Conservation (phyloP, 2,113 vertebrate species). For the Corythoichthys intestinalis region DNA sequence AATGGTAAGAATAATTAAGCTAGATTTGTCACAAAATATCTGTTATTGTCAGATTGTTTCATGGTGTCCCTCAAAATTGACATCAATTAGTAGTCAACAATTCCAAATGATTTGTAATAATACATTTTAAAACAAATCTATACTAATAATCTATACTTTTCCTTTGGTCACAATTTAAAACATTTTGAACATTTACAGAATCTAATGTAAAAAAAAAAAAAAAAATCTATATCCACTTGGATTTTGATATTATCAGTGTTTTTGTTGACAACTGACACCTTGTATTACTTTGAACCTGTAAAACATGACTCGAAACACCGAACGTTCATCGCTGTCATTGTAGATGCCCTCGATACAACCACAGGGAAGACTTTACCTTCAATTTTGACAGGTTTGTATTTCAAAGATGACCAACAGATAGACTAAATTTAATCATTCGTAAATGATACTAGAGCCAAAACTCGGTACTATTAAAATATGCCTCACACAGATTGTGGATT, state of each 20-base stretch:
- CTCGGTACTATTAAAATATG: too few species aligned
- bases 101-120: too few species aligned
- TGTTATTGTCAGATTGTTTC: neutral
- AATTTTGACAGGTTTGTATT: constrained; percentile 48
- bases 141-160: too few species aligned
- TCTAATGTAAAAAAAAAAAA: too few species aligned
- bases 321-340: constrained; percentile 6
- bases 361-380: constrained; percentile 20
- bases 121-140: too few species aligned
- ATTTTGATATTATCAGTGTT: neutral
- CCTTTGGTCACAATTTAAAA: too few species aligned
- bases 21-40: neutral
- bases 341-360: constrained; percentile 35
- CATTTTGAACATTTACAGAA: too few species aligned
- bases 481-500: neutral
- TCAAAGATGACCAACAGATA: neutral
- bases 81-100: neutral
- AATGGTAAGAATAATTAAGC: constrained; percentile 37
- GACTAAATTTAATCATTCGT: too few species aligned
- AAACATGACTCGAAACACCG: neutral
- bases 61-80: neutral
- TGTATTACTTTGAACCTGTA: neutral
- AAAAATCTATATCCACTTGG: too few species aligned
- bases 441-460: neutral
- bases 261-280: neutral